Evolutionary conservation across 1,140 invertebrate species (phyloP).

Genomic region (silkworm (Bombyx mori)): DNA sequence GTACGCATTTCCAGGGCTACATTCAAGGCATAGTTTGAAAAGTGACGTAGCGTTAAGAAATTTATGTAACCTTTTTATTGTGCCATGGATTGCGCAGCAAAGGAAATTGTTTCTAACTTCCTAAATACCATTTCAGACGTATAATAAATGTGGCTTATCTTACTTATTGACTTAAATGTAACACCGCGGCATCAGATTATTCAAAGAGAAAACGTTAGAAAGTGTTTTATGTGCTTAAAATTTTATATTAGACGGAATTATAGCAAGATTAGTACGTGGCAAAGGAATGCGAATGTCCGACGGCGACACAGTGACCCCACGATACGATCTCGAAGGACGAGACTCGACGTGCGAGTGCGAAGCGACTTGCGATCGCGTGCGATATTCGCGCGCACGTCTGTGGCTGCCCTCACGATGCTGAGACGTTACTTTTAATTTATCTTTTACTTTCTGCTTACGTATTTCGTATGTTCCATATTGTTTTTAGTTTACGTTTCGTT

Average conservation of each 20-base stretch:
- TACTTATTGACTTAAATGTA: conserved; percentile 4
- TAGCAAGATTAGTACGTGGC: conserved; percentile 22
- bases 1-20: too few relatives aligned
- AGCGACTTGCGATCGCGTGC: conserved; percentile 41
- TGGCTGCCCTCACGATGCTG: conserved; percentile 37
- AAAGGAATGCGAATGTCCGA: conserved; percentile 32
- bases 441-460: conserved; percentile 26
- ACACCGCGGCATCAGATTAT: conserved; percentile 14
- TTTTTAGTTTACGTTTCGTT: too few relatives aligned
- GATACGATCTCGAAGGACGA: conserved; percentile 42
- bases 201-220: conserved; percentile 9
- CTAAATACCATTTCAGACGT: too few relatives aligned
- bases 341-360: conserved; percentile 15
- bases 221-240: conserved; percentile 14
- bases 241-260: conserved; percentile 23
- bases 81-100: too few relatives aligned
- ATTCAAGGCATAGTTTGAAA: too few relatives aligned
- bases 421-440: conserved; percentile 46
- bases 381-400: conserved; percentile 39
- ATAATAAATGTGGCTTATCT: conserved; percentile 1
- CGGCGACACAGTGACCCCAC: conserved; percentile 44
- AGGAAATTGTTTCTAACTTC: too few relatives aligned
- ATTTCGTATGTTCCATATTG: not conserved
- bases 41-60: too few relatives aligned
- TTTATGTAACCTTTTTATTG: too few relatives aligned